Evolutionary conservation across 2,113 vertebrate species (phyloP), one percentile per base, ranked within the genome.

Genomic region (Malurus alboscapulatus): DNA sequence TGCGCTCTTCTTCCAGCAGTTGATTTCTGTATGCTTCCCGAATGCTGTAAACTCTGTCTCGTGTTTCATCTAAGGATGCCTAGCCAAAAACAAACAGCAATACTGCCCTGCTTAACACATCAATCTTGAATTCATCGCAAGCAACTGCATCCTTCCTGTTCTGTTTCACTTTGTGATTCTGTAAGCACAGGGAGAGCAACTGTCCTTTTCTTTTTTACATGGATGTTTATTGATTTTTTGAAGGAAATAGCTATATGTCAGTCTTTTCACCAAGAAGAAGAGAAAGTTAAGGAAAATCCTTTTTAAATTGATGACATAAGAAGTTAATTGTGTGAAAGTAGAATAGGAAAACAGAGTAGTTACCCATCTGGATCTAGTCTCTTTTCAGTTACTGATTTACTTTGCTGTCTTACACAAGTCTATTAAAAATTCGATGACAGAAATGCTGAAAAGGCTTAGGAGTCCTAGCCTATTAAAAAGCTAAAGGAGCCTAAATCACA

Each of bases 1-100:
- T 96, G 73, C 66, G 94, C 69, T 97, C 92, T 7, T 82, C 95
- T 66, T 98, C 97, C 83, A 98, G 91, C 62, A 98, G 57, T 75
- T 94, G 95, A 89, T 38, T 94, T 74, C 97, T 97, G 53, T 98
- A 98, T 4, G 94, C 93, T 76, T 98, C 97, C 29, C 98, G 97
- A 27, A 96, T 69, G 16, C 66, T 73, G 14, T 96, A 81, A 75
- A 98, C 84, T 84, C 87, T 97, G 84, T 96, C 79, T 42, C 97
- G 95, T 32, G 83, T 42, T 67, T 98, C 97, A 53, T 98, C 97
- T 84, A 98, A 95, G 32, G 97, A 94, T 78, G 91, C 92, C 98
- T 98, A 74, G 48, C 20, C 36, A 92, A 78, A 97, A 93, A 27
- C 42, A 97, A 94, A 95, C 27, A 96, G 54, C 32, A 86, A 45